phyloP scores from a whole-genome alignment of 2,888 invertebrate genomes.

The Eristalinus aeneus region DNA sequence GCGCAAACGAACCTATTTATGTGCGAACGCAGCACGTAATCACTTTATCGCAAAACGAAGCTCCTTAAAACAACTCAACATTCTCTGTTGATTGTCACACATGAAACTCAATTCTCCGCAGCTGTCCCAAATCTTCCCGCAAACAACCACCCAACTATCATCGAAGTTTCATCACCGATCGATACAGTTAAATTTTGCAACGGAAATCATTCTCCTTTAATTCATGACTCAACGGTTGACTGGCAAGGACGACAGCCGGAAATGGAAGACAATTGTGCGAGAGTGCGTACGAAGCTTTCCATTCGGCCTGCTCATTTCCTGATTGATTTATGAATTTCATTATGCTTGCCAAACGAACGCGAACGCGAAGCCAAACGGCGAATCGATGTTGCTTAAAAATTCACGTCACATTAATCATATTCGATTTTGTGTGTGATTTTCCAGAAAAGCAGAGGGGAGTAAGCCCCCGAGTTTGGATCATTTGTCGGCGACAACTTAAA shows the following conservation, averaged over 20 bases:
- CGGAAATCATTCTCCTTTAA: neutral
- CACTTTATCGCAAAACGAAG: neutral
- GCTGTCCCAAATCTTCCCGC: neutral
- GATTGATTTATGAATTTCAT: neutral
- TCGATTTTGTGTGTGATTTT: neutral
- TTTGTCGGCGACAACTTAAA: conserved; percentile 17
- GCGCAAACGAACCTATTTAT: too few species aligned
- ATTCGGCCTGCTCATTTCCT: neutral
- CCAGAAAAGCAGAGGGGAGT: neutral
- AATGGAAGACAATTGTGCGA: neutral
- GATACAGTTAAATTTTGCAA: neutral
- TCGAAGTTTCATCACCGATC: neutral
- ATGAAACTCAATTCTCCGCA: neutral
- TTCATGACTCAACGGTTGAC: too few species aligned
- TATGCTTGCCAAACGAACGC: neutral
- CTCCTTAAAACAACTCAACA: too few species aligned
- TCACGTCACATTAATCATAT: neutral
- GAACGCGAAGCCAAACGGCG: neutral
- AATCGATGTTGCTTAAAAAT: neutral
- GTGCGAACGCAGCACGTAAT: too few species aligned
- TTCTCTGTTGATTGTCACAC: neutral
- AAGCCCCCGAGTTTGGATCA: conserved; percentile 3
- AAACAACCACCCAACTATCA: neutral
- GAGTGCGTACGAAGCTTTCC: neutral
- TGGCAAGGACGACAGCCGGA: neutral